Evolutionary conservation across 2,797 vertebrate species (phyloP).

Genomic region (Lophius americanus): DNA sequence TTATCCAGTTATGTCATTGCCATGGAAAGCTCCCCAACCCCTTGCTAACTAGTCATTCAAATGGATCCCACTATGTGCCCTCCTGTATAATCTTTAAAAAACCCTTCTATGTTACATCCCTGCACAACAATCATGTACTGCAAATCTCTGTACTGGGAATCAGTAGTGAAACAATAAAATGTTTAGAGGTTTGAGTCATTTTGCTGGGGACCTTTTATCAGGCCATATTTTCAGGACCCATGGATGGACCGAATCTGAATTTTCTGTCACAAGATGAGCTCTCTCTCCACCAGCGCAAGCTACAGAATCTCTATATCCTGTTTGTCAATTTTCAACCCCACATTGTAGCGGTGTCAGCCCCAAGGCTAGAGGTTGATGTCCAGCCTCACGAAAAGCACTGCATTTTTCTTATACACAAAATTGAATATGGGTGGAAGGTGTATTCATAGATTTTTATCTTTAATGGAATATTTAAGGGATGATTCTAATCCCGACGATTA

Average conservation of each 20-base stretch:
- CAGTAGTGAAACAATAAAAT: slow-evolving; percentile 24
- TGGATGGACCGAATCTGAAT: slow-evolving; percentile 26
- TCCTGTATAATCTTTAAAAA: slow-evolving; percentile 36
- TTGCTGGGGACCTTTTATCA: slow-evolving; percentile 8
- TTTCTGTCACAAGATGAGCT: slow-evolving; percentile 25
- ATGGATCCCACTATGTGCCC: slow-evolving; percentile 42
- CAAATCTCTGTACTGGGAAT: slow-evolving; percentile 30
- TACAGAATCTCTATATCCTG: slow-evolving; percentile 22
- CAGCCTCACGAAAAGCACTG: slow-evolving; percentile 67
- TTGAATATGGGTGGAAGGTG: slow-evolving; percentile 30
- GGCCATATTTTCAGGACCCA: slow-evolving; percentile 4
- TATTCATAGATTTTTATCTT: slow-evolving; percentile 26
- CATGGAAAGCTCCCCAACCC: slow-evolving; percentile 47
- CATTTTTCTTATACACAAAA: slow-evolving; percentile 35
- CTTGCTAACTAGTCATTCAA: slow-evolving; percentile 60
- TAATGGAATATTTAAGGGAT: slow-evolving; percentile 28
- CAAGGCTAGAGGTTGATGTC: slow-evolving; percentile 37
- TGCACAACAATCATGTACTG: slow-evolving; percentile 49
- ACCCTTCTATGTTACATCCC: slow-evolving; percentile 6
- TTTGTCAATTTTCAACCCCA: slow-evolving; percentile 54
- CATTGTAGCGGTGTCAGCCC: slow-evolving; percentile 24
- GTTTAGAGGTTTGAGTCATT: not conserved
- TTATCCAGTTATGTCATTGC: slow-evolving; percentile 57
- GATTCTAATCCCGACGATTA: slow-evolving; percentile 3
- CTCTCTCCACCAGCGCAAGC: slow-evolving; percentile 16